A percentile compares a stretch with the other conserved stretches of the same genome.
Conservation (phyloP, 2,888 invertebrate species). For the Ormia ochracea region DNA sequence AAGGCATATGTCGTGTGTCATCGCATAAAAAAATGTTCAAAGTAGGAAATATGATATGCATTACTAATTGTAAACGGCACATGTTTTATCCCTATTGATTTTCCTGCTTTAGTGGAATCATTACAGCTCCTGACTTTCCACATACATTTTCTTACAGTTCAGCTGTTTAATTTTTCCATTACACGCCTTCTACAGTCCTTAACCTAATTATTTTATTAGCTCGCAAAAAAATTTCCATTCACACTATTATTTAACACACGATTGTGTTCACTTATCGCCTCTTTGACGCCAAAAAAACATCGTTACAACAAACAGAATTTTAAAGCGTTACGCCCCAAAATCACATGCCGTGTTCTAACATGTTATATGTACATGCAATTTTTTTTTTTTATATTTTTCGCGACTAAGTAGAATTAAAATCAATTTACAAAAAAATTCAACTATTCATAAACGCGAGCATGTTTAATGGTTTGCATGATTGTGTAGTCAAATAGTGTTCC, state of each 20-base stretch:
- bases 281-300: slow-evolving; percentile 25
- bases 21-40: too few relatives aligned
- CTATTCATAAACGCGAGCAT: slow-evolving; percentile 1
- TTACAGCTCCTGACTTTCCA: too few relatives aligned
- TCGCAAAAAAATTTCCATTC: neutral
- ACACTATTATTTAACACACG: neutral
- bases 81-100: too few relatives aligned
- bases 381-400: slow-evolving; percentile 35
- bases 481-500: neutral
- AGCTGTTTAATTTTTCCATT: too few relatives aligned
- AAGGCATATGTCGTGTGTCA: too few relatives aligned
- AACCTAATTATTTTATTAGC: too few relatives aligned
- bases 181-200: too few relatives aligned
- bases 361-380: slow-evolving; percentile 56
- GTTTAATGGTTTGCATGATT: neutral
- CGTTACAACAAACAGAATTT: neutral
- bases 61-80: too few relatives aligned
- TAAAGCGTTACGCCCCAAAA: slow-evolving; percentile 46
- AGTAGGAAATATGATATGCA: too few relatives aligned
- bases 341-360: slow-evolving; percentile 51
- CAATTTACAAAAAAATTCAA: neutral
- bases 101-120: too few relatives aligned
- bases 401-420: slow-evolving; percentile 8
- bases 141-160: too few relatives aligned
- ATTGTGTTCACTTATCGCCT: slow-evolving; percentile 12